These are phyloP conservation scores for Thyatira batis DNA, from an alignment of 2,888 invertebrate species.

Conservation along the genomic window DNA sequence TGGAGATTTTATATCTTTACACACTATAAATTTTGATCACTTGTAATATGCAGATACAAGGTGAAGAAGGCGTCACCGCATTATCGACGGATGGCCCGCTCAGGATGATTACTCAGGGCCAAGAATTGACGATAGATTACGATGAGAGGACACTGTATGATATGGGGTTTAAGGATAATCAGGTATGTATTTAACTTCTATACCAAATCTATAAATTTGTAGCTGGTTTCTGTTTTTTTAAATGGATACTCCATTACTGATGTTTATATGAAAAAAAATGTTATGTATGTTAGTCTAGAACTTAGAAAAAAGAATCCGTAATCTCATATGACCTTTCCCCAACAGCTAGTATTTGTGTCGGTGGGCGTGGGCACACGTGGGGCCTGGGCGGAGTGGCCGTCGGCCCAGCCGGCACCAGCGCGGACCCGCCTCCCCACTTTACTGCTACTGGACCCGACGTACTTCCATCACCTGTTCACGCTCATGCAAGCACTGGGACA, in stretches of 20 bases:
- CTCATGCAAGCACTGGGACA: slow-evolving; percentile 95
- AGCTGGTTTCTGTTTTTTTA: too few relatives aligned
- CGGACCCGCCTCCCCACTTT: slow-evolving; percentile 93
- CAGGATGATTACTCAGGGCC: slow-evolving; percentile 96
- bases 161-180: slow-evolving; percentile 96
- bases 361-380: slow-evolving; percentile 88
- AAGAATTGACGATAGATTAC: slow-evolving; percentile 95
- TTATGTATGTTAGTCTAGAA: background rate
- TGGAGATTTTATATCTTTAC: too few relatives aligned
- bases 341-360: slow-evolving; percentile 93
- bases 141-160: slow-evolving; percentile 95
- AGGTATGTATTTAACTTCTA: slow-evolving; percentile 73
- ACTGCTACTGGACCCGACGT: slow-evolving; percentile 90
- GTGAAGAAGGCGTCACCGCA: slow-evolving; percentile 78
- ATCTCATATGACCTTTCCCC: too few relatives aligned
- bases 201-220: too few relatives aligned
- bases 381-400: slow-evolving; percentile 91
- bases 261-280: too few relatives aligned
- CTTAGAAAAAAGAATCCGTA: background rate
- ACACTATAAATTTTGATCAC: background rate
- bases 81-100: slow-evolving; percentile 92
- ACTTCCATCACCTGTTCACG: slow-evolving; percentile 95
- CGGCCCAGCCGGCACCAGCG: slow-evolving; percentile 93
- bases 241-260: too few relatives aligned
- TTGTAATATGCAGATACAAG: slow-evolving; percentile 60